Evolutionary conservation across 2,888 invertebrate genomes (phyloP).

Genomic region (Podabrus alpinus): DNA sequence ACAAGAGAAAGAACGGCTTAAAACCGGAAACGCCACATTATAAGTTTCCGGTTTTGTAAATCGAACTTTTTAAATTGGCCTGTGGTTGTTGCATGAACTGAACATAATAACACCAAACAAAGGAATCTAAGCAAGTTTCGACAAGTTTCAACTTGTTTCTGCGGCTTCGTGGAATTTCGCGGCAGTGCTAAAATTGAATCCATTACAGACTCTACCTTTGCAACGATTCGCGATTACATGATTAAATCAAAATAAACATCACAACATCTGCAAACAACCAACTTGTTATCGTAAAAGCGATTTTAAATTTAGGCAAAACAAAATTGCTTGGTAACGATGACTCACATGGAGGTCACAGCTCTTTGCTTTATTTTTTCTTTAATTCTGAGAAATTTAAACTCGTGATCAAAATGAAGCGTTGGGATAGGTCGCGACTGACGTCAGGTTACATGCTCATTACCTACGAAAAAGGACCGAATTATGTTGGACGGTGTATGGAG

Average conservation of each 20-base stretch:
- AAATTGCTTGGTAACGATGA: constrained; percentile 17
- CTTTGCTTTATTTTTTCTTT: constrained; percentile 5
- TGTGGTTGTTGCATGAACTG: background rate
- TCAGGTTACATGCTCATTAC: constrained; percentile 5
- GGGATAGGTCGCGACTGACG: constrained; percentile 18
- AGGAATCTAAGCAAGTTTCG: background rate
- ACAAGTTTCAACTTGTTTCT: constrained; percentile 1
- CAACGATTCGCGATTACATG: background rate
- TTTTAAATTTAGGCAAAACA: background rate
- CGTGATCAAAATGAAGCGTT: background rate
- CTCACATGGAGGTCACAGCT: constrained; percentile 2
- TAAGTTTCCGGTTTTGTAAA: background rate
- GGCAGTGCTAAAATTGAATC: background rate
- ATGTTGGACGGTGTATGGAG: background rate
- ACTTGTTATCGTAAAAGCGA: background rate
- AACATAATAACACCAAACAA: background rate
- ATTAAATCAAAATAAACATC: background rate
- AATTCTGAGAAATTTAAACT: constrained; percentile 11
- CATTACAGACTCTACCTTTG: background rate
- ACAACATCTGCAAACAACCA: background rate
- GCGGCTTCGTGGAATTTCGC: background rate
- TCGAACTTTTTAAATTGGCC: background rate
- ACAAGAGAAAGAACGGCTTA: background rate
- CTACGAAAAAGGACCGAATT: background rate
- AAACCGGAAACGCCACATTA: background rate